These are phyloP conservation scores for Hyperopisus bebe DNA, from an alignment of 2,113 vertebrate species.

Conservation along the genomic window DNA sequence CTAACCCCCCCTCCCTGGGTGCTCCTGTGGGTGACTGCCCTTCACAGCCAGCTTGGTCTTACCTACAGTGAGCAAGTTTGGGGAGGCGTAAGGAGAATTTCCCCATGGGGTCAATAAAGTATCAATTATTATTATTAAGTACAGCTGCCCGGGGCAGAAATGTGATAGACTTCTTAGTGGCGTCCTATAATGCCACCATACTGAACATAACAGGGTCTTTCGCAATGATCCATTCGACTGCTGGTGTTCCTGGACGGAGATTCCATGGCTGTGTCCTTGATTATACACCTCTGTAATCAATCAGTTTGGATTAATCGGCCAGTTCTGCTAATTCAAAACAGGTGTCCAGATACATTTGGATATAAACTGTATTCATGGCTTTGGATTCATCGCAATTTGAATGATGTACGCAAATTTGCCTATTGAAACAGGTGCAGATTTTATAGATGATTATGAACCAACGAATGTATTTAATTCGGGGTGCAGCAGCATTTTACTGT, in stretches of 20 bases:
- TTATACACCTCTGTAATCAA: background rate
- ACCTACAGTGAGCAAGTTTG: too few relatives aligned
- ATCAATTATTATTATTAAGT: background rate
- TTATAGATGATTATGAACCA: too few relatives aligned
- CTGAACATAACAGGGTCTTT: background rate
- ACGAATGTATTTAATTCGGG: too few relatives aligned
- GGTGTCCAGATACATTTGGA: background rate
- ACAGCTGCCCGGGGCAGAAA: background rate
- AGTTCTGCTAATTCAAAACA: background rate
- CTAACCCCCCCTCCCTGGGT: too few relatives aligned
- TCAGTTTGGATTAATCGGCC: background rate
- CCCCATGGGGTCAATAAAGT: too few relatives aligned
- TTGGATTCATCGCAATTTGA: too few relatives aligned
- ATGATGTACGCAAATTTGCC: too few relatives aligned
- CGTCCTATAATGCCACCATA: background rate
- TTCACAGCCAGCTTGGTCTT: too few relatives aligned
- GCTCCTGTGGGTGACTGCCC: too few relatives aligned
- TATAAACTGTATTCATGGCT: background rate
- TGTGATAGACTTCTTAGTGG: background rate
- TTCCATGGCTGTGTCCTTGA: too few relatives aligned
- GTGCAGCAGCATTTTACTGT: background rate
- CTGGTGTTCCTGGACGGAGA: background rate
- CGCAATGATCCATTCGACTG: background rate
- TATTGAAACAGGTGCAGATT: too few relatives aligned
- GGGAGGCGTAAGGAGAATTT: too few relatives aligned